Conservation (phyloP, 2,888 invertebrate genomes). For the Diploptera punctata region DNA sequence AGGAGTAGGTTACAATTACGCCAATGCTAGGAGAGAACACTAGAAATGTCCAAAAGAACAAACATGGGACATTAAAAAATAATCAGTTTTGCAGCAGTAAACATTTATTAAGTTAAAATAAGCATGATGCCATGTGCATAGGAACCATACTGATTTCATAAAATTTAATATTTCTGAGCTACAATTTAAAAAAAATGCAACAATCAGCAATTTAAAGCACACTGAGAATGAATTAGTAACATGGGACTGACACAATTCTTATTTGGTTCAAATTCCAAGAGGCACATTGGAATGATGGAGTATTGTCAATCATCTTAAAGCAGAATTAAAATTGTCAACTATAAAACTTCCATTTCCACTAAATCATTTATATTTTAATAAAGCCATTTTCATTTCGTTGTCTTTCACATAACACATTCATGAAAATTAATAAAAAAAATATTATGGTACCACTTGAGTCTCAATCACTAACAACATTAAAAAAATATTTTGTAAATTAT, state of each 20-base stretch:
- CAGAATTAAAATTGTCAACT: background rate
- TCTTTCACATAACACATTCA: background rate
- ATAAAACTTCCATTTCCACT: background rate
- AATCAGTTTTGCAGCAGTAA: background rate
- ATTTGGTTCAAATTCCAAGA: slow-evolving; percentile 15
- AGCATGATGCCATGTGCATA: background rate
- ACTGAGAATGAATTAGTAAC: background rate
- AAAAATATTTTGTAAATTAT: too few relatives aligned
- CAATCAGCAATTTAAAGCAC: background rate
- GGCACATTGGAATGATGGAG: slow-evolving; percentile 17
- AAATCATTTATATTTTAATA: background rate
- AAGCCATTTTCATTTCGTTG: background rate
- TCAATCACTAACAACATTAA: too few relatives aligned
- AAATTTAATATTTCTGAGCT: background rate
- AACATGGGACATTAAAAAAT: too few relatives aligned
- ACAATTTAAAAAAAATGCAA: background rate
- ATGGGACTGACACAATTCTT: background rate
- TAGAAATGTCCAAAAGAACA: too few relatives aligned
- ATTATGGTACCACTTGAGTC: too few relatives aligned
- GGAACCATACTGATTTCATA: background rate
- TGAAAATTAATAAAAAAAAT: too few relatives aligned
- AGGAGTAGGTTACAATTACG: too few relatives aligned
- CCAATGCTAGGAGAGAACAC: too few relatives aligned
- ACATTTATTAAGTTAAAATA: slow-evolving; percentile 8
- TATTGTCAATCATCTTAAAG: slow-evolving; percentile 10